Conservation (phyloP, 2,797 vertebrate genomes). For the Onychomys arenicola region DNA sequence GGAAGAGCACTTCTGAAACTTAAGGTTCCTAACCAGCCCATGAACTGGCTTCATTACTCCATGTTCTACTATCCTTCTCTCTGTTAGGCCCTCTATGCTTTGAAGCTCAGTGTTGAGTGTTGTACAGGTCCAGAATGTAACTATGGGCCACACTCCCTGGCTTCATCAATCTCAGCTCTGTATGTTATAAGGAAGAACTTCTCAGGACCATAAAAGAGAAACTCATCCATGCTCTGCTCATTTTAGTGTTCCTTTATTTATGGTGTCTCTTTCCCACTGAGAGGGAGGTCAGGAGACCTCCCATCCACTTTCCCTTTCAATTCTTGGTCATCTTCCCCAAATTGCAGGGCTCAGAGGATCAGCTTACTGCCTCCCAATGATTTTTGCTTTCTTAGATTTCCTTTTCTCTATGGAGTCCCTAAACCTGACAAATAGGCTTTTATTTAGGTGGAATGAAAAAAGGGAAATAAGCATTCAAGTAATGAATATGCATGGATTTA, state of each 20-base stretch:
- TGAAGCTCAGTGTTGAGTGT: not conserved
- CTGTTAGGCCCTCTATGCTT: not conserved
- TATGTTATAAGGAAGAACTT: not conserved
- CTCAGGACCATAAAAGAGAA: not conserved
- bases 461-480: not conserved
- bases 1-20: not conserved
- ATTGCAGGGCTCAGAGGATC: not conserved
- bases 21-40: not conserved
- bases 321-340: not conserved
- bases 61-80: not conserved
- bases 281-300: not conserved
- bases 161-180: not conserved
- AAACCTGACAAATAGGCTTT: slow-evolving; percentile 11
- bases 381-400: not conserved
- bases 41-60: not conserved
- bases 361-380: not conserved
- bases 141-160: not conserved
- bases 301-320: not conserved
- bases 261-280: not conserved
- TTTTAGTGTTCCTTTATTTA: not conserved
- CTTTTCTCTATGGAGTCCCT: not conserved
- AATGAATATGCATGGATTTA: not conserved
- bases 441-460: not conserved
- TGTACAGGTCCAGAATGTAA: not conserved
- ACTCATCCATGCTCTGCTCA: not conserved